Base-by-base conservation (phyloP, 1,140 invertebrate species). In the Cataglyphis hispanica region DNA sequence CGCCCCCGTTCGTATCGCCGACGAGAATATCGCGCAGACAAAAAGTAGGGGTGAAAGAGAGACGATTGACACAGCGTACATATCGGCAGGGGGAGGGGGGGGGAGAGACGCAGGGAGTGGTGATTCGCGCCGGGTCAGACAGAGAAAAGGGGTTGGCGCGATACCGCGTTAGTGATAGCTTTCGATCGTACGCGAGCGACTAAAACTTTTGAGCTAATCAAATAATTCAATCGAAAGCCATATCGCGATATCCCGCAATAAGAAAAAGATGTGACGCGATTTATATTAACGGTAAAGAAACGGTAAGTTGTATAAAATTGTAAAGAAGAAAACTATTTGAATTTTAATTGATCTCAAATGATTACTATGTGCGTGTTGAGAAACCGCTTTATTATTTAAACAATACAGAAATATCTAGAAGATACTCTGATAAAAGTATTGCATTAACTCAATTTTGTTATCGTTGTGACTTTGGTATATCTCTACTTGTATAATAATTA, bases 81-180 rank as follows among this genome's bases (percentile, higher is more conserved):
- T 46, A 50, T 37, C 34, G 67, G 8, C 63, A 56, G 37, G 34
- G 25, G 19, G 31, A 19, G 19, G 75, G 43, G 37, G 34, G 25
- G 19, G 31, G 25, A 25, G 75, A 16, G 63, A 40, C 46, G 80
- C 46, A 50, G 70, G 4, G 46, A 25, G 56, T 50, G 70, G 72
- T 43, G 78, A 72, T 83, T 27, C 67, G 37, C 78, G 78, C n/a
- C 78, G 56, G 86, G 63, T 83, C 78, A 83, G 27, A 81, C 78
- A 43, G 64, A 72, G 78, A 81, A 87, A 83, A 87, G 86, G 64
- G 87, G 75, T 74, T 74, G 86, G 84, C 86, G 86, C 72, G 37
- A 27, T 34, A 40, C n/a, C 56, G 27, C 19, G 60, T 19, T 64
- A 56, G 67, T 13, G 70, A 83, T 43, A 56, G 78, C 78, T 83